Evolutionary conservation across 2,888 invertebrate genomes (phyloP).

Genomic region (Nesidiocoris tenuis): DNA sequence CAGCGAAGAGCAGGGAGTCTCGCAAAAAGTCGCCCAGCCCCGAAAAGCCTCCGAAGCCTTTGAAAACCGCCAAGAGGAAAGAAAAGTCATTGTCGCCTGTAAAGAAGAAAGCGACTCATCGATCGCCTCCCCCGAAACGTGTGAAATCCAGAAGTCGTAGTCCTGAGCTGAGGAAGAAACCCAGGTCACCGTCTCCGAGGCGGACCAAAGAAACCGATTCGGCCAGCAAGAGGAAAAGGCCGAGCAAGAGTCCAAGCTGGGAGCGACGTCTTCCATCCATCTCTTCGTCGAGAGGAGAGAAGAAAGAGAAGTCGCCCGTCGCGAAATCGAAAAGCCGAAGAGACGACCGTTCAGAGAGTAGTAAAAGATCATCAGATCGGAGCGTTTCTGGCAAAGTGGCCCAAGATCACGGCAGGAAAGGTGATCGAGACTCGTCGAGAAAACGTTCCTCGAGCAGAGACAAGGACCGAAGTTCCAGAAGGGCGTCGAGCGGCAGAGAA

Average conservation of each 20-base stretch:
- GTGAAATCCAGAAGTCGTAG: constrained; percentile 7
- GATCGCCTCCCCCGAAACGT: no score
- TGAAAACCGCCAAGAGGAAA: constrained; percentile 23
- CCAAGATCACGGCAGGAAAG: constrained; percentile 38
- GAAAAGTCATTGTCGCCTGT: neutral
- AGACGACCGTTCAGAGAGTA: constrained; percentile 47
- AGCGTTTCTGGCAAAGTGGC: constrained; percentile 26
- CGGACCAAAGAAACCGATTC: constrained; percentile 43
- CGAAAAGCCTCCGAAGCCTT: constrained; percentile 9
- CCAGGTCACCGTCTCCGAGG: constrained; percentile 8
- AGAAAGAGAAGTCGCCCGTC: constrained; percentile 16
- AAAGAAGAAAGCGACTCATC: constrained; percentile 23
- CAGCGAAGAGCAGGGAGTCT: constrained; percentile 29
- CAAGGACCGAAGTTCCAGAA: constrained; percentile 20
- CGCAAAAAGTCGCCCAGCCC: constrained; percentile 19
- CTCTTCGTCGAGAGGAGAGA: constrained; percentile 1
- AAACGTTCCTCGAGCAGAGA: constrained; percentile 32
- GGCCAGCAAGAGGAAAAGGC: constrained; percentile 5
- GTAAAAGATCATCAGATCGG: constrained; percentile 7
- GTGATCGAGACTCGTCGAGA: constrained; percentile 21
- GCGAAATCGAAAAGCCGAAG: constrained; percentile 7
- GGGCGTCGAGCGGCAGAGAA: constrained; percentile 22
- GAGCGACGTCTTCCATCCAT: neutral
- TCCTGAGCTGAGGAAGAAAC: constrained; percentile 10
- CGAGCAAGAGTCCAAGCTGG: constrained; percentile 18